Evolutionary conservation across 2,797 vertebrate genomes (phyloP).

Genomic region (Neomorphus geoffroyi): DNA sequence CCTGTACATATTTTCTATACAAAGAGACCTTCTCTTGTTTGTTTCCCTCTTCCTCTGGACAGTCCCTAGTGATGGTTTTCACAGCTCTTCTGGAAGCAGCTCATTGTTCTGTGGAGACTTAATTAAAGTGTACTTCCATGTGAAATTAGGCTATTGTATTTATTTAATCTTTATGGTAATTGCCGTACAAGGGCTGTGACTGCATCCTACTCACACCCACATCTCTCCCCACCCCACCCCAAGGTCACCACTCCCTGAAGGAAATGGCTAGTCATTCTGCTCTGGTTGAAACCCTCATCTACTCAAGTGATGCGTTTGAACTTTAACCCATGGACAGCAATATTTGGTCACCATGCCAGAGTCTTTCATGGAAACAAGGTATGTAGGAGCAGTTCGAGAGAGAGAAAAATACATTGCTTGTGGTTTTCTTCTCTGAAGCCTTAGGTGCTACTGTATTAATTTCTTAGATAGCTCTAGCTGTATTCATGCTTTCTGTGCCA

Average conservation of each 20-base stretch:
- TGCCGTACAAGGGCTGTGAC: constrained; percentile 29
- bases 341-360: constrained; percentile 48
- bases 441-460: neutral
- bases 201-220: constrained; percentile 42
- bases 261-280: constrained; percentile 7
- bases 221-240: constrained; percentile 8
- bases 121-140: constrained; percentile 67
- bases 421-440: neutral
- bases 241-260: neutral
- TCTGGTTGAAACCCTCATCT: constrained; percentile 6
- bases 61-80: constrained; percentile 50
- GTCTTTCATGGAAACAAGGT: neutral
- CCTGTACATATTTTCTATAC: constrained; percentile 52
- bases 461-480: neutral
- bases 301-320: constrained; percentile 55
- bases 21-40: constrained; percentile 58
- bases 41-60: constrained; percentile 61
- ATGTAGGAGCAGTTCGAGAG: neutral
- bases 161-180: constrained; percentile 57
- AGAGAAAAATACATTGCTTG: accelerated
- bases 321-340: constrained; percentile 57
- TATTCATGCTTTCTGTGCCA: neutral
- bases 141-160: constrained; percentile 66
- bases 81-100: constrained; percentile 45
- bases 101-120: constrained; percentile 55